Evolutionary conservation across 2,888 invertebrate species (phyloP).

Genomic region (Congeria kusceri): DNA sequence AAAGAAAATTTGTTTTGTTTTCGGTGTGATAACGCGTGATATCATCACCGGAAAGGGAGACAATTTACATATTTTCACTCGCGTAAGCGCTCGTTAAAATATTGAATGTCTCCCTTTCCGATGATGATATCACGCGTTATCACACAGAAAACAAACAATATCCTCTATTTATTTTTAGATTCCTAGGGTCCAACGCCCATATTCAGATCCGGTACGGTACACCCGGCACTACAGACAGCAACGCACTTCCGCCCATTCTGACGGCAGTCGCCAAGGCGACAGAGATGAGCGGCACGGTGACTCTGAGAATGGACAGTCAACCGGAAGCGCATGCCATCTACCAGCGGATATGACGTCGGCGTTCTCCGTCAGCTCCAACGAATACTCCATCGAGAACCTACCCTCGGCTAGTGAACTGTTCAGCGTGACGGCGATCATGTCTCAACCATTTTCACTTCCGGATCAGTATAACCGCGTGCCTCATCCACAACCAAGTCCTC

Average conservation of each 20-base stretch:
- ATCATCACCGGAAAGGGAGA: too few relatives aligned
- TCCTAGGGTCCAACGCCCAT: conserved; percentile 23
- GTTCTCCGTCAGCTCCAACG: background rate
- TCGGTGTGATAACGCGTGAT: too few relatives aligned
- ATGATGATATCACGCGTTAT: too few relatives aligned
- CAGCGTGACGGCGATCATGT: background rate
- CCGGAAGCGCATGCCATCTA: background rate
- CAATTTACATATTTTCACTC: too few relatives aligned
- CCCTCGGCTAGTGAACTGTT: too few relatives aligned
- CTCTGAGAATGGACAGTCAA: background rate
- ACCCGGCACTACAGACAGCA: background rate
- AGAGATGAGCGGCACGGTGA: background rate
- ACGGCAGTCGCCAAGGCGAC: background rate
- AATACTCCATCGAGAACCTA: too few relatives aligned
- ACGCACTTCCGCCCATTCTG: background rate
- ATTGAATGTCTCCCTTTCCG: too few relatives aligned
- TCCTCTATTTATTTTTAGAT: conserved; percentile 39
- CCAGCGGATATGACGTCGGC: background rate
- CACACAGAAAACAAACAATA: too few relatives aligned
- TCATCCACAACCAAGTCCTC: background rate
- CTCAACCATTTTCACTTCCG: background rate
- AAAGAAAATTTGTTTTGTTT: too few relatives aligned
- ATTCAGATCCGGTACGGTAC: conserved; percentile 23
- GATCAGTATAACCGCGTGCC: background rate
- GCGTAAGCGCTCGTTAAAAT: too few relatives aligned